A percentile compares a stretch with the other conserved stretches of the same genome.
phyloP scores from a whole-genome alignment of 2,797 vertebrate species.

The Ataeniobius toweri region DNA sequence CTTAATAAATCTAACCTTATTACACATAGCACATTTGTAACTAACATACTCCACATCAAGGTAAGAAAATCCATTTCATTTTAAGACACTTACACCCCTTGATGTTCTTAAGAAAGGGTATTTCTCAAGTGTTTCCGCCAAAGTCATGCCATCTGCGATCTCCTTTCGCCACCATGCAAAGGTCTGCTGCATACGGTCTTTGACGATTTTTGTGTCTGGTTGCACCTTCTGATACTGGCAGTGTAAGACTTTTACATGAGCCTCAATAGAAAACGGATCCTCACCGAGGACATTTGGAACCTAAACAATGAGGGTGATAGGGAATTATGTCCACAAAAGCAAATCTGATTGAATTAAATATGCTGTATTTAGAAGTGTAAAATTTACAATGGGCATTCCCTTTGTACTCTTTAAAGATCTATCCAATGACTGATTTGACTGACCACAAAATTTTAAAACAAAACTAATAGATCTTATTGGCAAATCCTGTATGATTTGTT shows the following conservation, averaged over 20 bases:
- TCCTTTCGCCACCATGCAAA: neutral
- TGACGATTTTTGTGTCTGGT: neutral
- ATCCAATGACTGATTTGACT: no score
- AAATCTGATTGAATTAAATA: no score
- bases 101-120: neutral
- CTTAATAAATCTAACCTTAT: neutral
- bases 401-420: no score
- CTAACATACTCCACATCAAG: neutral
- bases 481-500: no score
- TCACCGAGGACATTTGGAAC: neutral
- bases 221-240: neutral
- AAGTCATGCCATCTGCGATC: neutral
- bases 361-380: no score
- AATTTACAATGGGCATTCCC: no score
- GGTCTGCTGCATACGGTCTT: neutral
- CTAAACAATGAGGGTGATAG: no score
- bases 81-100: neutral
- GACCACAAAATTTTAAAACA: no score
- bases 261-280: neutral
- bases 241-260: neutral
- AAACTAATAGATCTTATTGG: no score
- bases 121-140: neutral
- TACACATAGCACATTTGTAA: neutral
- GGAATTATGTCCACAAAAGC: no score
- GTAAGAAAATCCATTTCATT: neutral